phyloP scores from a whole-genome alignment of 2,888 invertebrate genomes.

The Drosophila mercatorum region DNA sequence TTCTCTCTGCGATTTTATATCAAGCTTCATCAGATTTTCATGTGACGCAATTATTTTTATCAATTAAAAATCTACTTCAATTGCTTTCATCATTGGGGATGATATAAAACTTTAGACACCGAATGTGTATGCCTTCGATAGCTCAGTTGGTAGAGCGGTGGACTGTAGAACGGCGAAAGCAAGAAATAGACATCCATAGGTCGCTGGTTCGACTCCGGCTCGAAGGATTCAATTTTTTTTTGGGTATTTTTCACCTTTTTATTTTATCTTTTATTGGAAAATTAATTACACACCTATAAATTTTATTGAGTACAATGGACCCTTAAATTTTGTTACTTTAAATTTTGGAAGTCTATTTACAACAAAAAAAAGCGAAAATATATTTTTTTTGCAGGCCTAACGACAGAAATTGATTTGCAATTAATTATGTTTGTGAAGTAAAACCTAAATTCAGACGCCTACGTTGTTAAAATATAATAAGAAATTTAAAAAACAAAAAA shows the following conservation, averaged over 20 bases:
- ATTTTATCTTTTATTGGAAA: too few species aligned
- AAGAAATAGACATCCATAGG: slow-evolving; percentile 69
- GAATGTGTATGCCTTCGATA: slow-evolving; percentile 48
- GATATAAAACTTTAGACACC: slow-evolving; percentile 2
- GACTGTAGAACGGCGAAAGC: slow-evolving; percentile 60
- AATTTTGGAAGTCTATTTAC: too few species aligned
- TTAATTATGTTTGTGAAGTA: too few species aligned
- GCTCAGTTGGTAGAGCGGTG: slow-evolving; percentile 80
- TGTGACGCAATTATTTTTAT: too few species aligned
- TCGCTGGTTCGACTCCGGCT: slow-evolving; percentile 80
- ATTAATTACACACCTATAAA: background rate
- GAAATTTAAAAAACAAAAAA: background rate
- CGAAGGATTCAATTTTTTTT: slow-evolving; percentile 57
- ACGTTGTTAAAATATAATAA: background rate
- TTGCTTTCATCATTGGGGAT: background rate
- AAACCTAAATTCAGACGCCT: background rate
- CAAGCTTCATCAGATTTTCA: too few species aligned
- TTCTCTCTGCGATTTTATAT: too few species aligned
- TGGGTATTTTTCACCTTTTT: background rate
- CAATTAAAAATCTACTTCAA: background rate
- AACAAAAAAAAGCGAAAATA: too few species aligned
- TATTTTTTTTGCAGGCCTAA: too few species aligned
- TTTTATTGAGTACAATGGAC: background rate
- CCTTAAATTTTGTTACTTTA: background rate
- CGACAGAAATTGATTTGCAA: too few species aligned